Evolutionary conservation across 2,888 invertebrate genomes (phyloP).

Genomic region (Strigamia maritima): DNA sequence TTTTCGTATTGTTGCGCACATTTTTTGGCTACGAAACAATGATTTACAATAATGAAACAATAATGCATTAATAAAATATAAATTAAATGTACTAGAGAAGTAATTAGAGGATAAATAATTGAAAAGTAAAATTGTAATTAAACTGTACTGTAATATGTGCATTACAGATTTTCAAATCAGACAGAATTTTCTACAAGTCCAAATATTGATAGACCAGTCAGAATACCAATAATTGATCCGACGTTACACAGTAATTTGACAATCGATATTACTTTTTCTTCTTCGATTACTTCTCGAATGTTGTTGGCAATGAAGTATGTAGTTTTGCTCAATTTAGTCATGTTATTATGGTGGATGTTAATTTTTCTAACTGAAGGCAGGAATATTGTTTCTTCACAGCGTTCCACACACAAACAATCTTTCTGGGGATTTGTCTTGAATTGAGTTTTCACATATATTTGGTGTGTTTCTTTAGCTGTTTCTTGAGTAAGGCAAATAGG

Average conservation of each 20-base stretch:
- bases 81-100: too few species aligned
- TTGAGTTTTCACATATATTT: background rate
- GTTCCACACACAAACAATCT: background rate
- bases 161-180: too few species aligned
- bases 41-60: too few species aligned
- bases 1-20: too few species aligned
- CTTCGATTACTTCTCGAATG: too few species aligned
- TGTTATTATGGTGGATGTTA: background rate
- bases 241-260: background rate
- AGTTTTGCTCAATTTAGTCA: background rate
- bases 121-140: too few species aligned
- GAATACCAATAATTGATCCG: background rate
- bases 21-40: too few species aligned
- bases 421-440: too few species aligned
- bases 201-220: background rate
- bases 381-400: background rate
- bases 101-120: too few species aligned
- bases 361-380: background rate
- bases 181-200: background rate
- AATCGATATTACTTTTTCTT: background rate
- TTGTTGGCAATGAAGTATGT: background rate
- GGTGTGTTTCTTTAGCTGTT: background rate
- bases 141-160: too few species aligned
- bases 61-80: too few species aligned
- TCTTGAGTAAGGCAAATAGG: background rate